Evolutionary conservation across 2,113 vertebrate species (phyloP), one percentile per base, ranked within the genome.

Genomic region (Ceratotherium simum): DNA sequence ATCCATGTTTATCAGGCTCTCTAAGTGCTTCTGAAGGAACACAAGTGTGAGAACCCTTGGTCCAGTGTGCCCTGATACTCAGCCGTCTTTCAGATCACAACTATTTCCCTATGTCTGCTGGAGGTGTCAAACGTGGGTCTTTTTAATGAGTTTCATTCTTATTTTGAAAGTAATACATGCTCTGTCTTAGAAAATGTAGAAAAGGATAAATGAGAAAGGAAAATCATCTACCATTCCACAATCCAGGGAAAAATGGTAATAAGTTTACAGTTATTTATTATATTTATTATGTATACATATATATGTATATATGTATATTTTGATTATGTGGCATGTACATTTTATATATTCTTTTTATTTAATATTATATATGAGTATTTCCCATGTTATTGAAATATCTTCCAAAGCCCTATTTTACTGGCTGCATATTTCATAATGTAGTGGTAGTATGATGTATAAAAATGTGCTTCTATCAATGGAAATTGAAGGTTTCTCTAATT

Each of bases 31-130:
- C 72, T 46, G 51, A 42, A 75, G 33, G 3, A 29, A 42, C 54
- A 1, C 18, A 67, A 21, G 36, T 5, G 17, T 79, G 39, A 89
- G 8, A 23, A 39, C 25, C 20, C 12, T 12, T 3, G 27, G n/a
- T 21, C 0, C 18, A 8, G 18, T 2, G 1, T 2, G 8, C 18
- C 4, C 12, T 13, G 13, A 2, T 29, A 23, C 33, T n/a, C 64
- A 80, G 36, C 42, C 10, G 2, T 54, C 60, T 33, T 46, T 54
- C n/a, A 29, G 25, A 14, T 14, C 11, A 23, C 20, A n/a, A 23
- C 7, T 39, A 1, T 17, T 72, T 70, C 21, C 31, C 31, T 25
- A 56, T 72, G 58, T n/a, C 67, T 67, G 7, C 23, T 23, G 0
- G 25, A 54, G 4, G 51, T 78, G 70, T 48, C n/a, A 70, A 69